Evolutionary conservation across 2,888 invertebrate species (phyloP), one percentile per base, ranked within the genome.

Genomic region (Latrodectus elegans): DNA sequence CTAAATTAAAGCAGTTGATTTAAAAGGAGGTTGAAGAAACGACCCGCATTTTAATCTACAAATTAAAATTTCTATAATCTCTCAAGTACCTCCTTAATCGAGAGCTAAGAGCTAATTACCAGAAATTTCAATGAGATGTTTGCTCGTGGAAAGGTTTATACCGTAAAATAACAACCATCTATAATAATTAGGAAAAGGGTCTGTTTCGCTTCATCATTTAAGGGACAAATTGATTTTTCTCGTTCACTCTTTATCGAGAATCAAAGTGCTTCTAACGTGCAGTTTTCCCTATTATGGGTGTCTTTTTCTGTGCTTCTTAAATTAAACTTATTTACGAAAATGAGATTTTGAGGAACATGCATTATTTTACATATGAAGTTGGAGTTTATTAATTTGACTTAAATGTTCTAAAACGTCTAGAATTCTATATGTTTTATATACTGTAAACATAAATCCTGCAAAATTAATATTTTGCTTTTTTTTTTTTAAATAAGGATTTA

Each of bases 41-140:
- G 60, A n/a, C 49, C 51, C 55, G 79, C 60, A 79, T 79, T 79
- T 79, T 79, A 79, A 79, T 79, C 79, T 60, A 38, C 79, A 70
- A 79, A 79, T 79, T 79, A 79, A 79, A 79, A 79, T 79, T 79
- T 79, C 70, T 70, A 79, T 79, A 79, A 79, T 71, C 70, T 79
- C 17, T 53, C 79, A 79, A 79, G 79, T 79, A 79, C 79, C 79
- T 71, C 77, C 71, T 71, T 71, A 79, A 55, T 49, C 38, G 22
- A 55, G 38, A n/a, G 71, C 71, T 55, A 79, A 70, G 79, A 79
- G 70, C 79, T 79, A 79, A 79, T 79, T 79, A 79, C 71, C 38
- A 15, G 22, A 77, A 68, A 77, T 22, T 77, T 77, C 70, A 70
- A 79, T 79, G 70, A 70, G 71, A 71, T 79, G 79, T 79, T 79